Conservation (phyloP, 2,113 vertebrate species). For the Anolis carolinensis region DNA sequence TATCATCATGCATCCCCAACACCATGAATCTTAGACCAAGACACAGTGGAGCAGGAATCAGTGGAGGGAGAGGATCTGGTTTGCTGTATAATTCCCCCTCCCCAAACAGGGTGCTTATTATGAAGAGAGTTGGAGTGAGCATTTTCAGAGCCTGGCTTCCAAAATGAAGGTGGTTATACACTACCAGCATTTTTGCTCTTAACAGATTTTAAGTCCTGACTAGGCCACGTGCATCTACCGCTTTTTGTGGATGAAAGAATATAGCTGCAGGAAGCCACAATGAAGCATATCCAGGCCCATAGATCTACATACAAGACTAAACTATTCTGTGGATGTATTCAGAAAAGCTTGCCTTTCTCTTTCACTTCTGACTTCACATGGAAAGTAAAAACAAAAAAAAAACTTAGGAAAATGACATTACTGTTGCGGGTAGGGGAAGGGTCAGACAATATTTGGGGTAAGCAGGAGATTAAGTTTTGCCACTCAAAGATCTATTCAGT, state of each 20-base stretch:
- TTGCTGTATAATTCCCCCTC: too few relatives aligned
- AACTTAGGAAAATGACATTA: too few relatives aligned
- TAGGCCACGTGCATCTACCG: too few relatives aligned
- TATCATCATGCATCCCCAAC: not conserved
- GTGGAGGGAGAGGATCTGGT: not conserved
- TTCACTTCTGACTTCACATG: too few relatives aligned
- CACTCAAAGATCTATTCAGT: not conserved
- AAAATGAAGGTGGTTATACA: not conserved
- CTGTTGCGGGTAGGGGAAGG: not conserved
- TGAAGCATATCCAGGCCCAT: not conserved
- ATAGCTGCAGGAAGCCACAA: not conserved
- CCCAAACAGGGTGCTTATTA: not conserved
- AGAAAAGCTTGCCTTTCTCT: too few relatives aligned
- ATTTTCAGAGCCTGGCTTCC: not conserved
- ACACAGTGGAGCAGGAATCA: not conserved
- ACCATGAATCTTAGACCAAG: not conserved
- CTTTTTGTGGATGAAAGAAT: not conserved
- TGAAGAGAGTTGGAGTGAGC: not conserved
- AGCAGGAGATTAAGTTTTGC: not conserved
- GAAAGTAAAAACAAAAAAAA: too few relatives aligned
- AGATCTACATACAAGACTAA: not conserved
- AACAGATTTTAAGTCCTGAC: too few relatives aligned
- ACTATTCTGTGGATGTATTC: not conserved
- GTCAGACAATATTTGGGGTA: not conserved
- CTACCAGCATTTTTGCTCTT: not conserved